These are phyloP conservation scores for Neodiprion fabricii DNA, from an alignment of 1,140 invertebrate genomes.

Conservation along the genomic window DNA sequence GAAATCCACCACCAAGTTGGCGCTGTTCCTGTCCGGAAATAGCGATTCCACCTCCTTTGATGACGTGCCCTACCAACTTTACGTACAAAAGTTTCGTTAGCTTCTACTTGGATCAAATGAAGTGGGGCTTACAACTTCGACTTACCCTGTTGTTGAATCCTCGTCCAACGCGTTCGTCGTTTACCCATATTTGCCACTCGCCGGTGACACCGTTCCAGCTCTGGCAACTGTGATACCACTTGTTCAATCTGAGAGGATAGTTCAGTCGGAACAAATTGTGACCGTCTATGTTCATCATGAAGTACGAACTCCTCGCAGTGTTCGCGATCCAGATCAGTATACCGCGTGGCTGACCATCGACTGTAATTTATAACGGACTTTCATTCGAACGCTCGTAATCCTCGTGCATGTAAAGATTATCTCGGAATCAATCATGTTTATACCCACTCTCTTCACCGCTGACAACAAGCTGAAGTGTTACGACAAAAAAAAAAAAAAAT, in stretches of 20 bases:
- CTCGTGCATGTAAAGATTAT: neutral
- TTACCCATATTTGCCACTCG: constrained; percentile 88
- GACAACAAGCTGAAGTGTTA: neutral
- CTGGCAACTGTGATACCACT: constrained; percentile 85
- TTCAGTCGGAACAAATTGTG: constrained; percentile 83
- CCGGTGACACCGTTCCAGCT: constrained; percentile 86
- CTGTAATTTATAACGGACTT: constrained; percentile 54
- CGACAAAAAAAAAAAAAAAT: neutral
- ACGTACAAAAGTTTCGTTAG: constrained; percentile 35
- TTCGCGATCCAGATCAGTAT: constrained; percentile 81
- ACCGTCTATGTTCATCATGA: constrained; percentile 78
- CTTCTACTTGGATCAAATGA: neutral
- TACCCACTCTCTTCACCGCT: neutral
- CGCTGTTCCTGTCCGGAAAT: constrained; percentile 76
- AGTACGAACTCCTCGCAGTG: constrained; percentile 78
- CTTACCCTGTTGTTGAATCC: constrained; percentile 85
- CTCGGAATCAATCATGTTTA: neutral
- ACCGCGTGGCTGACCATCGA: constrained; percentile 72
- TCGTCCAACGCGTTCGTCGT: constrained; percentile 79
- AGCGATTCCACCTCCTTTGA: constrained; percentile 76
- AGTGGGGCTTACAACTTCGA: neutral
- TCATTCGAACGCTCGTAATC: neutral
- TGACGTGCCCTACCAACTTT: constrained; percentile 77
- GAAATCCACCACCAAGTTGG: constrained; percentile 64
- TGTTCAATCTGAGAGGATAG: constrained; percentile 78